phyloP scores from a whole-genome alignment of 92 coral and sea anemone genomes.

The Heteractis magnifica region DNA sequence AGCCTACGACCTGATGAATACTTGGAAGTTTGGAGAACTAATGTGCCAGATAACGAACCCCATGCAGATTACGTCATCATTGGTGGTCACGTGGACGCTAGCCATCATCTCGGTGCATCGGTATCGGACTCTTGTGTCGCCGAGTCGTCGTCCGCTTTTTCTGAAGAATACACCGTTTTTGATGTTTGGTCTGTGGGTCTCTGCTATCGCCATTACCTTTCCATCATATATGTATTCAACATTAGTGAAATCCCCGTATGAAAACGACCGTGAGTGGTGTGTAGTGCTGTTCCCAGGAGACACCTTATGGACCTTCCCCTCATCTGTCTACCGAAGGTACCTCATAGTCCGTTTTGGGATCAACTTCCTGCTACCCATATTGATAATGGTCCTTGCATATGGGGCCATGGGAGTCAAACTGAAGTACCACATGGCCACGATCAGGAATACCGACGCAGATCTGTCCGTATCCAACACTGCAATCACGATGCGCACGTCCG shows the following conservation, averaged over 20 bases:
- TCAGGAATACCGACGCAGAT: neutral
- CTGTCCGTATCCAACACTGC: neutral
- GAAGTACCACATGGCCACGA: constrained; percentile 14
- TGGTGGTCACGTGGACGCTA: constrained; percentile 48
- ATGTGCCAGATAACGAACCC: constrained; percentile 40
- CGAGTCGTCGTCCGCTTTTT: neutral
- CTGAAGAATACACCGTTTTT: neutral
- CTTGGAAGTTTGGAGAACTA: constrained; percentile 22
- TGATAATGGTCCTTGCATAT: constrained; percentile 45
- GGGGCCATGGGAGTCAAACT: constrained; percentile 47
- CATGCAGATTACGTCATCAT: constrained; percentile 21
- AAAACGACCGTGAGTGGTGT: constrained; percentile 23
- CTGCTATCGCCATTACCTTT: constrained; percentile 18
- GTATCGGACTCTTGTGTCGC: constrained; percentile 23
- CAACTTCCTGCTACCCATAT: constrained; percentile 45
- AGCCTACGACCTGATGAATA: constrained; percentile 3
- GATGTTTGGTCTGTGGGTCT: constrained; percentile 37
- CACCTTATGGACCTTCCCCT: neutral
- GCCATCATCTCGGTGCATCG: constrained; percentile 52
- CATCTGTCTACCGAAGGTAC: neutral
- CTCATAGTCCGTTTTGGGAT: constrained; percentile 19
- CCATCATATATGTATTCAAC: constrained; percentile 20
- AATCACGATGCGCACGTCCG: neutral
- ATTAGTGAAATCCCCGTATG: constrained; percentile 23
- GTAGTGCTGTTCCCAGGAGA: constrained; percentile 28